Evolutionary conservation across 2,888 invertebrate species (phyloP).

Genomic region (Cyclophora albipunctata): DNA sequence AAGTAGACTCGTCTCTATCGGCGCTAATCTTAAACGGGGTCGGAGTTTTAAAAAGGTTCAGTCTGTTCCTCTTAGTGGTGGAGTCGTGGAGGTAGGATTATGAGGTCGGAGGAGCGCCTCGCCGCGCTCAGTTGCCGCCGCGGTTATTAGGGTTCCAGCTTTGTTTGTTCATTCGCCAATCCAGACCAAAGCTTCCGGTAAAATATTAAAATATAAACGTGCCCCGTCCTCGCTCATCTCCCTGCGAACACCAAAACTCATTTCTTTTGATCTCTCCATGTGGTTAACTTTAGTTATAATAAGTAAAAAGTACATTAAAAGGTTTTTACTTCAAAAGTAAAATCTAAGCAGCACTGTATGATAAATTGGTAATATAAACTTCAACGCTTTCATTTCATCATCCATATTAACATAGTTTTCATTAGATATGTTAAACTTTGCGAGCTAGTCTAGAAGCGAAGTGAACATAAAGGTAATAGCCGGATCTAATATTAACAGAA

Average conservation of each 20-base stretch:
- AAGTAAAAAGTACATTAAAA: not conserved
- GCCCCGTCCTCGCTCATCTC: slow-evolving; percentile 27
- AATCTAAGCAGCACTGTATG: too few species aligned
- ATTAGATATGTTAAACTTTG: too few species aligned
- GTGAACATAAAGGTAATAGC: too few species aligned
- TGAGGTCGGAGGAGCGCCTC: slow-evolving; percentile 42
- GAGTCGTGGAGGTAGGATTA: slow-evolving; percentile 52
- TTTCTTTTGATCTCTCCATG: slow-evolving; percentile 16
- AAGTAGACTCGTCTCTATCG: slow-evolving; percentile 56
- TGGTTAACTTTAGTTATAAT: slow-evolving; percentile 4
- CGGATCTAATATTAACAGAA: too few species aligned
- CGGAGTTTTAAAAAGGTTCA: slow-evolving; percentile 52
- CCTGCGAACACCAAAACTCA: slow-evolving; percentile 29
- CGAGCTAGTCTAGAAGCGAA: too few species aligned
- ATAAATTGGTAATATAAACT: too few species aligned
- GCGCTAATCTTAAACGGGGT: slow-evolving; percentile 53
- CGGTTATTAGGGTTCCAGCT: slow-evolving; percentile 61
- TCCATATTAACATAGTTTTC: too few species aligned
- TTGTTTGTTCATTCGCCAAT: slow-evolving; percentile 62
- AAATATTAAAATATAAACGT: slow-evolving; percentile 63
- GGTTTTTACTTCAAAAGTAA: not conserved
- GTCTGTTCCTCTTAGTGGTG: slow-evolving; percentile 34
- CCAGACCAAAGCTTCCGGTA: slow-evolving; percentile 51
- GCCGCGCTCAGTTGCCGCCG: slow-evolving; percentile 42
- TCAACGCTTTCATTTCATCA: too few species aligned